phyloP scores from a whole-genome alignment of 1,140 invertebrate species.

The Frieseomelitta varia region DNA sequence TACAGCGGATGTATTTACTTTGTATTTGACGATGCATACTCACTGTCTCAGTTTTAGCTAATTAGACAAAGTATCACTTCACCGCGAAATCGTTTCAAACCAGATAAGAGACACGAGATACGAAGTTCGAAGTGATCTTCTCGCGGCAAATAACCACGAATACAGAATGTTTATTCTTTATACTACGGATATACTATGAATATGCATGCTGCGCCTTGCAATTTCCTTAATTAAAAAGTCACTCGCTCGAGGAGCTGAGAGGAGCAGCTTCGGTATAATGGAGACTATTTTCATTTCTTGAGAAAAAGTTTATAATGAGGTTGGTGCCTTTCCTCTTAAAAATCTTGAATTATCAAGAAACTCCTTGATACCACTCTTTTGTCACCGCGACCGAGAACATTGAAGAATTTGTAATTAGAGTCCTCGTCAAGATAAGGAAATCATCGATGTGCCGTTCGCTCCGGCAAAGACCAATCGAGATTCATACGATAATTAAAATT shows the following conservation, averaged over 20 bases:
- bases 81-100: not conserved
- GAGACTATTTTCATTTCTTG: constrained; percentile 34
- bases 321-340: not conserved
- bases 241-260: not conserved
- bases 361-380: not conserved
- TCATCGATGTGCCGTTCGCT: too few relatives aligned
- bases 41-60: not conserved
- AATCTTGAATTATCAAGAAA: constrained; percentile 17
- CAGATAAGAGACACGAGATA: not conserved
- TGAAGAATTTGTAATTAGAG: constrained; percentile 14
- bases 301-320: constrained; percentile 32
- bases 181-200: not conserved
- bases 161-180: not conserved
- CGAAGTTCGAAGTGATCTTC: not conserved
- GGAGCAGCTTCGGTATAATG: constrained; percentile 10
- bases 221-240: constrained; percentile 55
- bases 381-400: not conserved
- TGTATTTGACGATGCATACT: not conserved
- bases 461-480: not conserved
- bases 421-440: not conserved
- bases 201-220: constrained; percentile 8
- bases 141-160: not conserved
- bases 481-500: constrained; percentile 6
- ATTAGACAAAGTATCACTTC: not conserved
- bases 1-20: too few relatives aligned